Base-by-base conservation (phyloP, 1,140 invertebrate genomes). In the Pinna nobilis region DNA sequence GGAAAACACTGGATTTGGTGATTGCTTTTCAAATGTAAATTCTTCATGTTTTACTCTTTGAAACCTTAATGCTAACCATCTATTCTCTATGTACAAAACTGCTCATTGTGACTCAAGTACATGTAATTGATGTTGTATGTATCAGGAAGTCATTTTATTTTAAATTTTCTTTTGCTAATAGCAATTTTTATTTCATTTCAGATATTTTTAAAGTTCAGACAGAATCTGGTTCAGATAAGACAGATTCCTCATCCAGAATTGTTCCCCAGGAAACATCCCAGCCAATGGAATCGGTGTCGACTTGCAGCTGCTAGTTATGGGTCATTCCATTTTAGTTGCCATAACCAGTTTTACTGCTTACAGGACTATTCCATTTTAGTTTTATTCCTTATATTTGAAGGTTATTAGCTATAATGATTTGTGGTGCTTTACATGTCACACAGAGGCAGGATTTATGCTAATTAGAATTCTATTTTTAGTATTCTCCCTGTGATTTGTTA, bases 191-290 rank as follows among this genome's bases (percentile, higher is more conserved):
- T n/a, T 51, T 39, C 44, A 5, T 73, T 57, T 35, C 70, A 85
- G 84, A 85, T 77, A 85, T 85, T 61, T 85, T 80, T 65, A 85
- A 82, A 66, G 73, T 79, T 9, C 84, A 85, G 75, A 81, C 83
- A 13, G 84, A 85, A 41, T 75, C 78, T 47, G 39, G 59, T 44
- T 50, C 32, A 55, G 61, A 61, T 7, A 65, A 64, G 18, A 44
- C 60, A 23, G 73, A 75, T 28, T 69, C 25, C 18, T 59, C 66
- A 57, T 75, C 73, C 25, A 65, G 60, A 44, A 68, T 75, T 7
- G 67, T 75, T 39, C 73, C 73, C 13, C 65, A 66, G 55, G 51
- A 55, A 28, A 44, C n/a, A n/a, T n/a, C n/a, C n/a, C n/a, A n/a
- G n/a, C n/a, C n/a, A n/a, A n/a, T n/a, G n/a, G n/a, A n/a, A n/a